These are phyloP conservation scores for Todiramphus chloris DNA, from an alignment of 2,113 vertebrate species.

Conservation along the genomic window DNA sequence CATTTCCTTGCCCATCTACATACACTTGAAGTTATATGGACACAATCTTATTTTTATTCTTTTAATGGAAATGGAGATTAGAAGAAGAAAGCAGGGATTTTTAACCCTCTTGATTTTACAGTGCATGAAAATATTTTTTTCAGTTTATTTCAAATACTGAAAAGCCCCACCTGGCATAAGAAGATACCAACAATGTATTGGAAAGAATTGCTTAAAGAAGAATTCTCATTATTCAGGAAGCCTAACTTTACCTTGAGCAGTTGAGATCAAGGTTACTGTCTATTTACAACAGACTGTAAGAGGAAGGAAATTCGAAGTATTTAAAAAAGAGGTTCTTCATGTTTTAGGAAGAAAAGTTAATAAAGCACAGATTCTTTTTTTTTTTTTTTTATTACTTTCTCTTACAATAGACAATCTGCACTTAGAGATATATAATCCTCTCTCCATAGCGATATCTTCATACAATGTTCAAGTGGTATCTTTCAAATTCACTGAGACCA, in stretches of 20 bases:
- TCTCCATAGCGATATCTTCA: not conserved
- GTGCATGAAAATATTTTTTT: not conserved
- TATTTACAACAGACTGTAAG: not conserved
- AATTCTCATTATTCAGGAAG: not conserved
- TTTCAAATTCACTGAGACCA: not conserved
- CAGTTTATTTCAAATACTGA: not conserved
- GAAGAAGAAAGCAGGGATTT: not conserved
- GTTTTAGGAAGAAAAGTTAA: not conserved
- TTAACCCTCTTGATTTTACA: not conserved
- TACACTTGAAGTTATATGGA: not conserved
- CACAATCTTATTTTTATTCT: not conserved
- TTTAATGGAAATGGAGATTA: not conserved
- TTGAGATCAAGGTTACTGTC: not conserved
- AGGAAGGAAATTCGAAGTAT: not conserved
- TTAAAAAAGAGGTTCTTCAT: not conserved
- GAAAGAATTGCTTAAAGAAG: not conserved
- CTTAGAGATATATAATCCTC: not conserved
- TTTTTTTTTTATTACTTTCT: not conserved
- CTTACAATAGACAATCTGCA: not conserved
- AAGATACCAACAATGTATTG: not conserved
- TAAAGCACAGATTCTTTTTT: not conserved
- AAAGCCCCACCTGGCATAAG: not conserved
- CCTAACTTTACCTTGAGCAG: not conserved
- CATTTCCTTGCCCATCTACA: not conserved
- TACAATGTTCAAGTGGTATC: not conserved